phyloP scores from a whole-genome alignment of 2,797 vertebrate genomes.

The Enteromius trimaculatus region DNA sequence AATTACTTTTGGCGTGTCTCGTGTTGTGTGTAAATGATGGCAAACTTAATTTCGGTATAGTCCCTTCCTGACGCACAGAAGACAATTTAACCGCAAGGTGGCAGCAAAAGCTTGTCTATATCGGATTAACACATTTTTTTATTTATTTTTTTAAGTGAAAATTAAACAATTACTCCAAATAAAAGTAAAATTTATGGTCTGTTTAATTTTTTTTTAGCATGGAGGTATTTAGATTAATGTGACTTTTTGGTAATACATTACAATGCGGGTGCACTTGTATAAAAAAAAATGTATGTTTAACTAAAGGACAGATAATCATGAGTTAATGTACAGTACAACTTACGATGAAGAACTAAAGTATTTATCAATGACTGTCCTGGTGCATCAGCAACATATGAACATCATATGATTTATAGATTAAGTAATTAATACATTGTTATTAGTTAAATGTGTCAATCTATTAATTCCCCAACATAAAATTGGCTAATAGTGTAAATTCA shows the following conservation, averaged over 20 bases:
- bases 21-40: neutral
- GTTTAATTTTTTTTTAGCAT: neutral
- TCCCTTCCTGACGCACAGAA: neutral
- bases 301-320: neutral
- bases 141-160: neutral
- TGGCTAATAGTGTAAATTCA: neutral
- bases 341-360: neutral
- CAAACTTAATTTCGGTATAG: neutral
- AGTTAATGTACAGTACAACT: neutral
- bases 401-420: neutral
- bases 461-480: neutral
- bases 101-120: slow-evolving; percentile 38
- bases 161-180: neutral
- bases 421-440: neutral
- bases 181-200: neutral
- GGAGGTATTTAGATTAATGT: neutral
- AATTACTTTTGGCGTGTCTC: neutral
- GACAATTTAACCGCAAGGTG: slow-evolving; percentile 36
- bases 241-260: neutral
- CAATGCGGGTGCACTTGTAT: neutral
- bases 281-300: neutral
- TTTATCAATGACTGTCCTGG: neutral
- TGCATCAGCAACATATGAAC: neutral
- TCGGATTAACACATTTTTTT: neutral
- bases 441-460: neutral